Evolutionary conservation across 2,797 vertebrate species (phyloP), one percentile per base, ranked within the genome.

Genomic region (Moxostoma hubbsi): DNA sequence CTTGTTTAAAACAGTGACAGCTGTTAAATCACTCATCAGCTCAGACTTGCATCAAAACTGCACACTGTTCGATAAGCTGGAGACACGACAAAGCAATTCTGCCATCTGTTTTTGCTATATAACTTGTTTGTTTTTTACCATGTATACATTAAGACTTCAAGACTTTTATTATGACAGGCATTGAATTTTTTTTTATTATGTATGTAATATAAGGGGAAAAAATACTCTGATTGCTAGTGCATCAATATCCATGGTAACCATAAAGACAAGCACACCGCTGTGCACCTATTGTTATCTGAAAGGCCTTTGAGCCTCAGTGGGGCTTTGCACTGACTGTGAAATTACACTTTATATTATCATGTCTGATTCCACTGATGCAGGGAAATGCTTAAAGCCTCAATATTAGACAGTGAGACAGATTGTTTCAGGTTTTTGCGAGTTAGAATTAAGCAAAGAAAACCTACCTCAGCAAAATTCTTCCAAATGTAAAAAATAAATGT

Each of bases 1-100:
- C 63, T 47, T 77, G 46, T 62, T 50, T 65, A 61, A 77, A 49
- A 62, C 36, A 15, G 58, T 71, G 59, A 78, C 66, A 70, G n/a
- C 58, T 70, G 66, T 61, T 63, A 24, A 63, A 10, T 46, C 4
- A 6, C 55, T 24, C 24, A 24, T 45, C 49, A 18, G 18, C 49
- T 53, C 57, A 63, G 58, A 45, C 11, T 45, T 59, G 5, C 15
- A 46, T 47, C 10, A 62, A 62, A 77, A 0, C 11, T 54, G 5
- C 13, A 68, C 5, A 16, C 49, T 67, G 18, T 67, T 59, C 12
- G 24, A 13, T 12, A 59, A 18, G n/a, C 50, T 65, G 5, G 36
- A 64, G 13, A 59, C 18, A 77, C 43, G 54, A 51, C 50, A 43
- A 51, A 51, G 49, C 57, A 58, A 57, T 7, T 64, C 11, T 46